Evolutionary conservation across 1,140 invertebrate genomes (phyloP), one percentile per base, ranked within the genome.

Genomic region (Colletes gigas): DNA sequence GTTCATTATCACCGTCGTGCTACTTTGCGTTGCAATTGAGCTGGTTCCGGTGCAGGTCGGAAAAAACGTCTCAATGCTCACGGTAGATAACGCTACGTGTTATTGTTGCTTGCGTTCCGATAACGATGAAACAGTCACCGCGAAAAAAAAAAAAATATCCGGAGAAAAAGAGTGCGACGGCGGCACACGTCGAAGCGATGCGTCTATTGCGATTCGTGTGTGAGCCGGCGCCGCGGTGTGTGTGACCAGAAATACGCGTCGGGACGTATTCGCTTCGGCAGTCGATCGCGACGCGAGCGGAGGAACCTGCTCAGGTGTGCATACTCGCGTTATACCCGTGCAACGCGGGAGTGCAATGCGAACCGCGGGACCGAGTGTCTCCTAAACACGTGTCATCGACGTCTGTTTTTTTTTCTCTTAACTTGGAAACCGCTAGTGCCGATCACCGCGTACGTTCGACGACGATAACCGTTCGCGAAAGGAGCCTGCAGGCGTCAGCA

Each of bases 271-370:
- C 70, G 77, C 47, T 78, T 75, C 62, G 57, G 77, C 84, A 88
- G 83, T 88, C 78, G 69, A 87, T 76, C 82, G 82, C 81, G 41
- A 62, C 63, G 69, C 84, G 85, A 50, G 75, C 76, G 21, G 59
- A 59, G 39, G 82, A 54, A 63, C 65, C 76, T 79, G 78, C 70
- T 68, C 78, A 84, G 78, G 82, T 88, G 77, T 68, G 69, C 19
- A 14, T 57, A 59, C 14, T 52, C 17, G 50, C 30, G 15, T 15
- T 73, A 78, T 74, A 54, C 75, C 41, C 50, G 55, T 15, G 4
- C 14, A 9, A n/a, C n/a, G 52, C 54, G 30, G 54, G 50, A 55
- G 66, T 80, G 68, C 47, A 30, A 72, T 57, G 19, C 68, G 6
- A 65, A 30, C 54, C 8, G 39, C 60, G 9, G 12, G 8, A 44